Percentiles rank a stretch among this genome's conserved stretches.
These are phyloP conservation scores for Nomada fucata DNA, from an alignment of 2,888 invertebrate genomes.

Conservation along the genomic window DNA sequence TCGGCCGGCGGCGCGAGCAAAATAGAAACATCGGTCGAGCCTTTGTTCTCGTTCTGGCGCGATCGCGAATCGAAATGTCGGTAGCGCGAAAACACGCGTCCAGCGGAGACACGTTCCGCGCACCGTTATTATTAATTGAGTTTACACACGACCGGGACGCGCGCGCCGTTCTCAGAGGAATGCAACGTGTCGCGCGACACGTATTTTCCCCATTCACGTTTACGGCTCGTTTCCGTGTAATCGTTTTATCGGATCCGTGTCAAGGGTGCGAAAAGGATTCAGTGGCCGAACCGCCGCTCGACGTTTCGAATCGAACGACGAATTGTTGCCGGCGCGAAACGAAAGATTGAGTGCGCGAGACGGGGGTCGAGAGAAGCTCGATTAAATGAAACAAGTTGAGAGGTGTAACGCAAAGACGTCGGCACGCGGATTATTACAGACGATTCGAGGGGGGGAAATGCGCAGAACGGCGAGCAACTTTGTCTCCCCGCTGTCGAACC, in stretches of 20 bases:
- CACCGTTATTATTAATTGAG: slow-evolving; percentile 46
- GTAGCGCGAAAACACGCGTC: slow-evolving; percentile 14
- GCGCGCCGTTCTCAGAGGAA: slow-evolving; percentile 20
- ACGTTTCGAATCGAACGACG: not conserved
- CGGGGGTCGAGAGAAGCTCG: too few species aligned
- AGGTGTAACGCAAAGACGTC: not conserved
- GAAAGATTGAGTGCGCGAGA: not conserved
- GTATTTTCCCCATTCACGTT: slow-evolving; percentile 42
- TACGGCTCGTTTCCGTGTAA: slow-evolving; percentile 41
- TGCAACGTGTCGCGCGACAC: slow-evolving; percentile 11
- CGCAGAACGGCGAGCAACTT: not conserved
- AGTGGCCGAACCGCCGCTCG: not conserved
- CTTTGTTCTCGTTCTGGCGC: not conserved
- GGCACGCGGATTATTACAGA: not conserved
- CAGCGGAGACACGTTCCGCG: not conserved
- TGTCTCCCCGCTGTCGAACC: not conserved
- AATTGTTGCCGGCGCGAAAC: not conserved
- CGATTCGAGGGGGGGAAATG: not conserved
- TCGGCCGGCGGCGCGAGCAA: not conserved
- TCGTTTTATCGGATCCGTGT: slow-evolving; percentile 43
- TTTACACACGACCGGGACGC: slow-evolving; percentile 28
- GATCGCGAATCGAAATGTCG: slow-evolving; percentile 39
- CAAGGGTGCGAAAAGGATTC: slow-evolving; percentile 47
- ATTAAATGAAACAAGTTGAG: not conserved
- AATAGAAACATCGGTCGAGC: not conserved